These are phyloP conservation scores for Cylas formicarius DNA, from an alignment of 1,140 invertebrate genomes.

Conservation along the genomic window DNA sequence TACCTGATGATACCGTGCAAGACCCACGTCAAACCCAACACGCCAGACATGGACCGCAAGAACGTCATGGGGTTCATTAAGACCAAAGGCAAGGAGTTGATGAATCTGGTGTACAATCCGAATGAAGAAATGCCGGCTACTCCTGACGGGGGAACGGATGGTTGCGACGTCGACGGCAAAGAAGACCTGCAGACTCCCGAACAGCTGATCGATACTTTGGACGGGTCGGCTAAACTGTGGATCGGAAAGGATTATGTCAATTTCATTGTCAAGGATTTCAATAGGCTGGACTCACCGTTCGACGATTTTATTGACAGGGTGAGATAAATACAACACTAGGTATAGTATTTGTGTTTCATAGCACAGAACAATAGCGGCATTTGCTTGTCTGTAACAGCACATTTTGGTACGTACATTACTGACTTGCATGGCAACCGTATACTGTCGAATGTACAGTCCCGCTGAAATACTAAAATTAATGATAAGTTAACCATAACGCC, in stretches of 20 bases:
- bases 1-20: slow-evolving; percentile 46
- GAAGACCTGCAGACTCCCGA: slow-evolving; percentile 33
- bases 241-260: slow-evolving; percentile 97
- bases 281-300: slow-evolving; percentile 83
- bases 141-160: slow-evolving; percentile 40
- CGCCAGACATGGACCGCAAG: slow-evolving; percentile 58
- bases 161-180: slow-evolving; percentile 4
- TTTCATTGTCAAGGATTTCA: slow-evolving; percentile 97
- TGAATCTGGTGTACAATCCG: slow-evolving; percentile 58
- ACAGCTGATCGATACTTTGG: slow-evolving; percentile 42
- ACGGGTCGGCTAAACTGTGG: slow-evolving; percentile 82
- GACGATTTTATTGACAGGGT: slow-evolving; percentile 47
- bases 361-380: too few relatives aligned
- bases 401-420: too few relatives aligned
- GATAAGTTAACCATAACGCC: slow-evolving; percentile 44
- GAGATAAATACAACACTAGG: too few relatives aligned
- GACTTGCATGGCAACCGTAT: too few relatives aligned
- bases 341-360: slow-evolving; percentile 8
- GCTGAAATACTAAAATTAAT: slow-evolving; percentile 6
- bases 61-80: slow-evolving; percentile 59
- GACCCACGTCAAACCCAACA: slow-evolving; percentile 49
- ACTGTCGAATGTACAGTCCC: too few relatives aligned
- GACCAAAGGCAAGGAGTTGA: slow-evolving; percentile 55
- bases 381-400: too few relatives aligned
- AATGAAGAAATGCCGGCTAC: slow-evolving; percentile 50